These are phyloP conservation scores for Euborellia annulipes DNA, from an alignment of 1,140 invertebrate genomes.

Conservation along the genomic window DNA sequence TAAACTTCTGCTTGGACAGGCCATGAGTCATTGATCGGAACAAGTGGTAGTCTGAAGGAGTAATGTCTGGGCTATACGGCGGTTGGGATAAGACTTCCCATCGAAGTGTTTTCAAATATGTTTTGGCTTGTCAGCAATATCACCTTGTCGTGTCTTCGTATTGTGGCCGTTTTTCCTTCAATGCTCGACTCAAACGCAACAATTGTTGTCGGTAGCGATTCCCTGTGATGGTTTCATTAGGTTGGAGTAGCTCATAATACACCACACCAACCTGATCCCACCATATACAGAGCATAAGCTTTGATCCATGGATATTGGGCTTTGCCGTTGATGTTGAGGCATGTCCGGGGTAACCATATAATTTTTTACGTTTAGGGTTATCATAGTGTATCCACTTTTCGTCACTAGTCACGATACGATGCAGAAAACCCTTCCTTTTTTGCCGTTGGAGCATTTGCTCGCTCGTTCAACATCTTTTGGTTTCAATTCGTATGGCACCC, in stretches of 20 bases:
- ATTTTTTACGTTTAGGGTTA: constrained; percentile 16
- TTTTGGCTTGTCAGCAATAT: too few species aligned
- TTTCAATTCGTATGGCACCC: too few species aligned
- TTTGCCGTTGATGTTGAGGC: constrained; percentile 13
- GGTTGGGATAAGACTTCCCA: too few species aligned
- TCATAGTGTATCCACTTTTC: constrained; percentile 10
- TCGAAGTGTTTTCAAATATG: too few species aligned
- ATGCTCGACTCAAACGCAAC: constrained; percentile 15
- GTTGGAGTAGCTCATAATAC: constrained; percentile 18
- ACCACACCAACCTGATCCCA: constrained; percentile 16
- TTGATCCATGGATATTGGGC: constrained; percentile 13
- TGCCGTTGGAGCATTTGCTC: too few species aligned
- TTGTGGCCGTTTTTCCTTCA: constrained; percentile 9
- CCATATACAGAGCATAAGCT: constrained; percentile 17
- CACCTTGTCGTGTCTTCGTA: constrained; percentile 10
- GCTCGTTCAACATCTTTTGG: too few species aligned
- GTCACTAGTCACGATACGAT: background rate
- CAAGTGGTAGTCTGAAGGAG: too few species aligned
- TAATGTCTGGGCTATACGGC: too few species aligned
- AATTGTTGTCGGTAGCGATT: constrained; percentile 15
- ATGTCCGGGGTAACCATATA: constrained; percentile 14
- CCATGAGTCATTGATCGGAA: too few species aligned
- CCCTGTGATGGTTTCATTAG: constrained; percentile 14
- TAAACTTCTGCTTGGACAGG: too few species aligned
- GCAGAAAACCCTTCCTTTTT: too few species aligned